phyloP scores from a whole-genome alignment of 2,113 vertebrate species.

The Spizaetus ornatus region DNA sequence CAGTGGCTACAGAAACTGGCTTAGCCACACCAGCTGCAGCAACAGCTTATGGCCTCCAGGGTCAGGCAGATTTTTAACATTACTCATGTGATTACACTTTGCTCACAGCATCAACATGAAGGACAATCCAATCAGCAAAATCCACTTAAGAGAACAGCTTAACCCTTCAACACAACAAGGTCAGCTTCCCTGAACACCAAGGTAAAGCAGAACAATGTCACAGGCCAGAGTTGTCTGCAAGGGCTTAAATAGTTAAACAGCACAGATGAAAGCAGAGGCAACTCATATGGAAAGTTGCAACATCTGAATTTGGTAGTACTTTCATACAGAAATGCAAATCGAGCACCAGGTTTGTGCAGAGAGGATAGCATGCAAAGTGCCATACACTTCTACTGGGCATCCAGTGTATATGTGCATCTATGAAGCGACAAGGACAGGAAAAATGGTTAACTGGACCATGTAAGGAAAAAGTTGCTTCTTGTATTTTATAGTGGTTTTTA shows the following conservation, averaged over 20 bases:
- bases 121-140: slow-evolving; percentile 8
- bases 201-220: not conserved
- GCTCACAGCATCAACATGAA: not conserved
- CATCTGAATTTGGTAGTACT: not conserved
- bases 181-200: not conserved
- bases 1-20: not conserved
- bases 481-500: not conserved
- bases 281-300: not conserved
- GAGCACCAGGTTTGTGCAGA: not conserved
- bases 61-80: not conserved
- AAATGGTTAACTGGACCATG: not conserved
- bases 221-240: fast-evolving
- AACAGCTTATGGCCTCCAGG: not conserved
- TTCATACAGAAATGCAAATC: not conserved
- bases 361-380: not conserved
- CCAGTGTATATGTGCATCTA: not conserved
- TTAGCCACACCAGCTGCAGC: not conserved
- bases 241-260: not conserved
- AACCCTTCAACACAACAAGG: not conserved
- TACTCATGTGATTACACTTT: not conserved
- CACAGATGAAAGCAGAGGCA: not conserved
- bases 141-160: not conserved
- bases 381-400: not conserved
- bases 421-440: not conserved
- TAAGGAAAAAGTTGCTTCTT: not conserved